These are phyloP conservation scores for Eugnorisma glareosa DNA, from an alignment of 2,888 invertebrate species.

Conservation along the genomic window DNA sequence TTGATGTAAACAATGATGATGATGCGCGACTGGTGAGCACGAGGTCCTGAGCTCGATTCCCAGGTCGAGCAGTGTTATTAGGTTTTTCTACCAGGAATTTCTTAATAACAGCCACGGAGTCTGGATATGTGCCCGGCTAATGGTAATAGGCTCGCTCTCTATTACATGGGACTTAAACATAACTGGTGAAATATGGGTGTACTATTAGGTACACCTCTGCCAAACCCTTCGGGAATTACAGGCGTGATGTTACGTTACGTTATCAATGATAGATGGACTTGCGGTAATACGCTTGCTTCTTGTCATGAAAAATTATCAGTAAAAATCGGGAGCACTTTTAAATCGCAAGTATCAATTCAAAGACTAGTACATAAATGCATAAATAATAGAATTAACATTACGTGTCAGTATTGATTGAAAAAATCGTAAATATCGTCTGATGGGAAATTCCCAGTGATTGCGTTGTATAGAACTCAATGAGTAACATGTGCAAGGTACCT, in stretches of 20 bases:
- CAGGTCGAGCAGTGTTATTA: too few relatives aligned
- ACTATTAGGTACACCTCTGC: background rate
- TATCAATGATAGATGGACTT: too few relatives aligned
- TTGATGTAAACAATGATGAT: background rate
- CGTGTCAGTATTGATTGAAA: conserved; percentile 1
- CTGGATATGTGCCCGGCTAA: background rate
- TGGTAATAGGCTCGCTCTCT: background rate
- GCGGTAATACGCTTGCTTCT: too few relatives aligned
- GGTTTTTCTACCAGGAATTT: too few relatives aligned
- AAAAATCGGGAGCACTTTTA: background rate
- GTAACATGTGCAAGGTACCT: background rate
- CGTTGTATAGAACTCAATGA: conserved; percentile 1
- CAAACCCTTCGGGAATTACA: too few relatives aligned
- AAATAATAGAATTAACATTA: conserved; percentile 1
- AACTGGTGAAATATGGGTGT: background rate
- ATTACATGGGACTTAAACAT: background rate
- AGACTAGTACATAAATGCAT: background rate
- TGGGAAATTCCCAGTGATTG: conserved; percentile 44
- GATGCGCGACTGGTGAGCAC: background rate
- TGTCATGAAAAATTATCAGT: too few relatives aligned
- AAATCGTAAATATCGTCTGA: background rate
- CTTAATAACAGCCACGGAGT: background rate
- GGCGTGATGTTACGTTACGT: too few relatives aligned
- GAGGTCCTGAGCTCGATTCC: too few relatives aligned
- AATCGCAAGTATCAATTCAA: background rate